Evolutionary conservation across 2,113 vertebrate genomes (phyloP).

Genomic region (Psittacus erithacus): DNA sequence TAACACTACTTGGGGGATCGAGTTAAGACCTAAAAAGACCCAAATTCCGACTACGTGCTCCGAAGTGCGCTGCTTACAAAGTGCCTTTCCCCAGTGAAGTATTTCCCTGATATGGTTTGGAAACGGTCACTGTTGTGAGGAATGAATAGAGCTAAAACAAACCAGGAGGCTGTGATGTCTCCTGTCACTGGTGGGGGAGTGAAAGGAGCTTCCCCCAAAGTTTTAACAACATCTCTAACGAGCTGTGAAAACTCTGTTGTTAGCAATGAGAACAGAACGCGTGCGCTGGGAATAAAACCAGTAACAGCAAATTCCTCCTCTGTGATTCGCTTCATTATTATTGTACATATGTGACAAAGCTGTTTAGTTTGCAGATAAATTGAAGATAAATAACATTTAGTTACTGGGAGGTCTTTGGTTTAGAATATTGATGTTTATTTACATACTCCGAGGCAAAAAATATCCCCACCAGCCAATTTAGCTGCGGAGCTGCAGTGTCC

Average conservation of each 20-base stretch:
- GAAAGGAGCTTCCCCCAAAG: neutral
- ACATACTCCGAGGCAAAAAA: neutral
- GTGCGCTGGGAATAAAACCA: neutral
- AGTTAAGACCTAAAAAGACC: neutral
- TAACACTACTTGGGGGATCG: neutral
- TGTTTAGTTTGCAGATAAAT: slow-evolving; percentile 47
- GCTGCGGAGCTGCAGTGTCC: neutral
- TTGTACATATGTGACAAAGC: slow-evolving; percentile 21
- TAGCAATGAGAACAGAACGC: neutral
- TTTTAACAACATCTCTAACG: neutral
- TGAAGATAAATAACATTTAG: slow-evolving; percentile 37
- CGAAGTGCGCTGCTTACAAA: neutral
- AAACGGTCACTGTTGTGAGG: neutral
- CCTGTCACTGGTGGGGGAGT: neutral
- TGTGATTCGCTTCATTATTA: slow-evolving; percentile 38
- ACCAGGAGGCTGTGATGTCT: neutral
- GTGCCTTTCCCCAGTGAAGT: neutral
- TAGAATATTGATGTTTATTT: slow-evolving; percentile 57
- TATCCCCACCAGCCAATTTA: neutral
- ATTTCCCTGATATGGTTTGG: neutral
- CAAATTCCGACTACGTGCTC: neutral
- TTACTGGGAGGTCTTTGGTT: slow-evolving; percentile 56
- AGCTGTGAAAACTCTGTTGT: slow-evolving; percentile 22
- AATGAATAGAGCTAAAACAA: neutral
- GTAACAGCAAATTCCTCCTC: slow-evolving; percentile 36